Evolutionary conservation across 2,888 invertebrate species (phyloP), one percentile per base, ranked within the genome.

Genomic region (Euplagia quadripunctaria): DNA sequence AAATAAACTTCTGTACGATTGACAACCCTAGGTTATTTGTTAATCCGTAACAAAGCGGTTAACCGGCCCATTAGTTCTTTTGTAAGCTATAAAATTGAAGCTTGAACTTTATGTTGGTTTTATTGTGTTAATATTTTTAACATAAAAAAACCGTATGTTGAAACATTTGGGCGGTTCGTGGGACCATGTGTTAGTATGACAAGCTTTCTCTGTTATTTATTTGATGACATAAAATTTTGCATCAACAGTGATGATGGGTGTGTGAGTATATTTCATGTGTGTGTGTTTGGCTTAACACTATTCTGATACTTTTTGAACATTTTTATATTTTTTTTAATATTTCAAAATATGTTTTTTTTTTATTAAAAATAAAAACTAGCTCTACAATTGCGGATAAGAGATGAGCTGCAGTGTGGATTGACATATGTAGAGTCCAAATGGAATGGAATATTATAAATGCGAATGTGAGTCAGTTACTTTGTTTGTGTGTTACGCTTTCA

Each of bases 31-130:
- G 64, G 85, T 85, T 87, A 85, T 84, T 84, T 84, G 88, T 90
- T 86, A 90, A 90, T 85, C 87, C 80, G 82, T 87, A 87, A 92
- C 92, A 91, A 93, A 91, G 88, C 89, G 83, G 90, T 90, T 92
- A 92, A 91, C 90, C 90, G 94, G 91, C 84, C 91, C 94, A 94
- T 94, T 94, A 92, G 90, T 89, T 92, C 90, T 90, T 91, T 90
- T 92, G 85, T 91, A 89, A 82, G 68, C 81, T 76, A 79, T 78
- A 74, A 85, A 90, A 90, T 85, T 80, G 76, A 79, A 79, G 82
- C 76, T 74, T 76, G 74, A 81, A 77, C 79, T 79, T 73, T 80
- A 65, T 70, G 65, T 61, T 68, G 46, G 71, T 68, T 66, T 77
- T 82, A 84, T 85, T 85, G 79, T 85, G 75, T 78, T 74, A 55